Percentiles rank a stretch among this genome's conserved stretches.
Evolutionary conservation across 1,140 invertebrate species (phyloP).

Genomic region (Drosophila ercepeae): DNA sequence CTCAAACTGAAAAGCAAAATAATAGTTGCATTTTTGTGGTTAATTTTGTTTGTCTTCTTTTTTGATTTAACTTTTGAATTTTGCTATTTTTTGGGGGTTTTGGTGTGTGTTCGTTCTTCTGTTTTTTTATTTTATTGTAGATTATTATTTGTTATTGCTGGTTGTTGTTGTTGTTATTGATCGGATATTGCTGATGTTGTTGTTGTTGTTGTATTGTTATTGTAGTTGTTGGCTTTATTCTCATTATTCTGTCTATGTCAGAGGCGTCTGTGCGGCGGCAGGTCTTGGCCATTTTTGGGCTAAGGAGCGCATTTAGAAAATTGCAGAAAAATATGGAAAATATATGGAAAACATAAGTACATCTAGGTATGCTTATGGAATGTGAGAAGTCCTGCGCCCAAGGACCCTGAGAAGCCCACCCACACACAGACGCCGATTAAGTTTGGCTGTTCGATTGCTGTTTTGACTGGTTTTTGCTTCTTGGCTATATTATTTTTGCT

Average conservation of each 20-base stretch:
- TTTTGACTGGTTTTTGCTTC: conserved; percentile 50
- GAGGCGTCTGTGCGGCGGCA: conserved; percentile 34
- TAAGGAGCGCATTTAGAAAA: neutral
- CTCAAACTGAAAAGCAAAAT: conserved; percentile 54
- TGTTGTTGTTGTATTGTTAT: conserved; percentile 49
- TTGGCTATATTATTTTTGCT: conserved; percentile 44
- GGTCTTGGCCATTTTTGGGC: neutral
- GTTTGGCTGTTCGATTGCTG: conserved; percentile 18
- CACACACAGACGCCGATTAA: conserved; percentile 42
- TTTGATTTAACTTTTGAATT: conserved; percentile 59
- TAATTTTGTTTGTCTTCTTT: conserved; percentile 27
- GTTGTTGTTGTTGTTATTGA: conserved; percentile 68
- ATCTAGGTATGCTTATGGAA: conserved; percentile 45
- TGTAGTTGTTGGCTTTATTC: conserved; percentile 58
- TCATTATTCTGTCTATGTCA: conserved; percentile 47
- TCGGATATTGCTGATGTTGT: conserved; percentile 71
- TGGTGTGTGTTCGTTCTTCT: conserved; percentile 46
- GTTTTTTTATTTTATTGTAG: conserved; percentile 40
- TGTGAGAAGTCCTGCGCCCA: conserved; percentile 30
- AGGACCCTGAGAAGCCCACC: neutral
- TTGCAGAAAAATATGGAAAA: conserved; percentile 10
- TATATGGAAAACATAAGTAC: conserved; percentile 27
- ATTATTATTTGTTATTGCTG: conserved; percentile 51
- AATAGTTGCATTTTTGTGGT: conserved; percentile 41
- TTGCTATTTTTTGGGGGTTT: conserved; percentile 57